A percentile compares a stretch with the other conserved stretches of the same genome.
Evolutionary conservation across 53 echinoderm and acorn worm species (phyloP).

Genomic region (Astropecten irregularis): DNA sequence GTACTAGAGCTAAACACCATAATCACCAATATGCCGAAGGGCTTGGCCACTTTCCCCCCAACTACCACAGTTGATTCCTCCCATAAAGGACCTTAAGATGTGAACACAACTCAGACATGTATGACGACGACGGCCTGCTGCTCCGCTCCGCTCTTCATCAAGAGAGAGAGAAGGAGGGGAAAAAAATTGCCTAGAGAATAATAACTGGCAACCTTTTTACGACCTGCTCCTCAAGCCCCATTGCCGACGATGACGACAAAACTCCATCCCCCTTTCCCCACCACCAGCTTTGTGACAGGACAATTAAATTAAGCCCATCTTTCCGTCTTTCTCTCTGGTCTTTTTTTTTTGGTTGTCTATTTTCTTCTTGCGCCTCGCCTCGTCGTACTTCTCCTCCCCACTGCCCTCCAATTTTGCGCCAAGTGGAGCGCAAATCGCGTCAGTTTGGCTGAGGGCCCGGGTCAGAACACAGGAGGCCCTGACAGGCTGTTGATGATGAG

Average conservation of each 20-base stretch:
- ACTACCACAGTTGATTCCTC: constrained; percentile 2
- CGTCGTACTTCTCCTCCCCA: constrained; percentile 2
- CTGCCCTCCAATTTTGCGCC: constrained; percentile 53
- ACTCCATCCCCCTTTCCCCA: constrained; percentile 8
- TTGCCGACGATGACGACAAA: constrained; percentile 9
- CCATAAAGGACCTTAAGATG: no score
- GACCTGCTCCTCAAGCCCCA: constrained; percentile 28
- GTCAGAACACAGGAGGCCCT: constrained; percentile 12
- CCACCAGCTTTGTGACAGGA: constrained; percentile 52
- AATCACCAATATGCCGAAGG: constrained; percentile 16
- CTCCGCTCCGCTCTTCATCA: no score
- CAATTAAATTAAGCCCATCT: constrained; percentile 54
- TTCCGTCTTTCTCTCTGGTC: neutral
- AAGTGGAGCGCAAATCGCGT: constrained; percentile 49
- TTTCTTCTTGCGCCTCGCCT: neutral
- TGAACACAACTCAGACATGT: constrained; percentile 36
- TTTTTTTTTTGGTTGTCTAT: neutral
- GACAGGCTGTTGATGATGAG: constrained; percentile 47
- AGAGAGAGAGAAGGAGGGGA: neutral
- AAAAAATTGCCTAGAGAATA: constrained; percentile 1
- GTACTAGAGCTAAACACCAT: constrained; percentile 31
- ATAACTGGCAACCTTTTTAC: constrained; percentile 20
- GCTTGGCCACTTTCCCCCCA: constrained; percentile 7
- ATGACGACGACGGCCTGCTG: neutral
- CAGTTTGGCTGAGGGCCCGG: constrained; percentile 45